A percentile compares a stretch with the other conserved stretches of the same genome.
Conservation (phyloP, 1,140 invertebrate species). For the Drosophila persimilis region DNA sequence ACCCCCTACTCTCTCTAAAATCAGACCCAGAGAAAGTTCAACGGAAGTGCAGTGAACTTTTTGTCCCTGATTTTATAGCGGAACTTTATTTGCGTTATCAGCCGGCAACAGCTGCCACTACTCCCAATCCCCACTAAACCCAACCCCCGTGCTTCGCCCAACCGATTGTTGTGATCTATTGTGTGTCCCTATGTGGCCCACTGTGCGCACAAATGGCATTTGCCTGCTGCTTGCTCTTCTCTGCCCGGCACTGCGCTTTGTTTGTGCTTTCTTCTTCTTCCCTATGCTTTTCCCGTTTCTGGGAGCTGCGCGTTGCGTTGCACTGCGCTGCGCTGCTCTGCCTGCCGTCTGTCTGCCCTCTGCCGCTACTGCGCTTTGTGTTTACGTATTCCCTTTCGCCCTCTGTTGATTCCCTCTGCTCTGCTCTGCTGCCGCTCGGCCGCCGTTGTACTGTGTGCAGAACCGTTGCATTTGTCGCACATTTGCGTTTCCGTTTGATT, state of each 20-base stretch:
- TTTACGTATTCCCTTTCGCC: too few relatives aligned
- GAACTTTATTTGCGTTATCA: conserved; percentile 45
- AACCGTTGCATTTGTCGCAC: conserved; percentile 50
- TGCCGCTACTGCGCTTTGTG: too few relatives aligned
- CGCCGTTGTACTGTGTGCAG: conserved; percentile 3
- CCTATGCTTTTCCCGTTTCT: neutral
- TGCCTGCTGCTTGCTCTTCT: conserved; percentile 24
- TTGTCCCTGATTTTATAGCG: conserved; percentile 22
- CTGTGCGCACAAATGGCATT: conserved; percentile 46
- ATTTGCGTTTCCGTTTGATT: conserved; percentile 68
- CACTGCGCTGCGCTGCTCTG: too few relatives aligned
- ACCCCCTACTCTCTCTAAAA: too few relatives aligned
- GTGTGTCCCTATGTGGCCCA: conserved; percentile 23
- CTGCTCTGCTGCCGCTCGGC: neutral
- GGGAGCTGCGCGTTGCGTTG: too few relatives aligned
- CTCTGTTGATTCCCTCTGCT: too few relatives aligned
- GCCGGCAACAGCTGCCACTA: conserved; percentile 37
- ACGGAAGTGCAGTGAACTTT: conserved; percentile 42
- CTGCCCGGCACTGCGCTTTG: conserved; percentile 14
- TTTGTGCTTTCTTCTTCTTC: conserved; percentile 20
- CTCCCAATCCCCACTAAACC: neutral
- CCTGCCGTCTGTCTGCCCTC: too few relatives aligned
- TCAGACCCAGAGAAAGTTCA: conserved; percentile 17
- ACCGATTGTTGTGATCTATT: conserved; percentile 7
- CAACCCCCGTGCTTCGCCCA: neutral